phyloP scores from a whole-genome alignment of 1,140 invertebrate genomes.

The Brachionus paranguensis region DNA sequence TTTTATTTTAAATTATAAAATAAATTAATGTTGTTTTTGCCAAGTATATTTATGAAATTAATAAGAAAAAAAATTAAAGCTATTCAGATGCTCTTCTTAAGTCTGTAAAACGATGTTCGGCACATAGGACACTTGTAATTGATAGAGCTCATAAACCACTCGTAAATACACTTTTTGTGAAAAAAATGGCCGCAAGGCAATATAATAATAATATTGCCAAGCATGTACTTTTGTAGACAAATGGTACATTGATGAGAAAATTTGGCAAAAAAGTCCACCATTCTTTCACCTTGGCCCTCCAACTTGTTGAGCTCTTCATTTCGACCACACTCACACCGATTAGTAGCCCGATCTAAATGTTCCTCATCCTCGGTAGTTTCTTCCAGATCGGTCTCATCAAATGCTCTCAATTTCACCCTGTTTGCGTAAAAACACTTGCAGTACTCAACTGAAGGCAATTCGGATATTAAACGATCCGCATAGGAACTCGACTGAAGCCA shows the following conservation, averaged over 20 bases:
- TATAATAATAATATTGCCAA: neutral
- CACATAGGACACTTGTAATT: constrained; percentile 38
- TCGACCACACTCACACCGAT: constrained; percentile 19
- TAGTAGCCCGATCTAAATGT: neutral
- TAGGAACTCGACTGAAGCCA: constrained; percentile 28
- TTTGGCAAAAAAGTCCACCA: constrained; percentile 4
- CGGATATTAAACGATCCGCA: constrained; percentile 12
- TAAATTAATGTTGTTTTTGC: neutral
- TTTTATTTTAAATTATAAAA: neutral
- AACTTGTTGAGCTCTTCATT: neutral
- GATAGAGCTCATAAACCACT: constrained; percentile 34
- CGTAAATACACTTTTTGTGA: constrained; percentile 35
- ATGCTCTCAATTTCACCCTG: neutral
- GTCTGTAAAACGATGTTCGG: neutral
- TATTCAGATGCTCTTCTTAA: constrained; percentile 25
- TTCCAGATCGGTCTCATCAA: constrained; percentile 12
- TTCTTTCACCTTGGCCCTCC: neutral
- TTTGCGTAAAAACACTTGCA: constrained; percentile 27
- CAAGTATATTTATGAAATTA: neutral
- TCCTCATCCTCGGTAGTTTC: constrained; percentile 34
- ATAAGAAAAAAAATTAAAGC: neutral
- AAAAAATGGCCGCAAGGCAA: constrained; percentile 37
- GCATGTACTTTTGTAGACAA: constrained; percentile 27
- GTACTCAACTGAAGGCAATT: constrained; percentile 1
- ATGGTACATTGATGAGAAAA: constrained; percentile 27